phyloP scores from a whole-genome alignment of 2,113 vertebrate genomes.

The Toxotes jaculatrix region DNA sequence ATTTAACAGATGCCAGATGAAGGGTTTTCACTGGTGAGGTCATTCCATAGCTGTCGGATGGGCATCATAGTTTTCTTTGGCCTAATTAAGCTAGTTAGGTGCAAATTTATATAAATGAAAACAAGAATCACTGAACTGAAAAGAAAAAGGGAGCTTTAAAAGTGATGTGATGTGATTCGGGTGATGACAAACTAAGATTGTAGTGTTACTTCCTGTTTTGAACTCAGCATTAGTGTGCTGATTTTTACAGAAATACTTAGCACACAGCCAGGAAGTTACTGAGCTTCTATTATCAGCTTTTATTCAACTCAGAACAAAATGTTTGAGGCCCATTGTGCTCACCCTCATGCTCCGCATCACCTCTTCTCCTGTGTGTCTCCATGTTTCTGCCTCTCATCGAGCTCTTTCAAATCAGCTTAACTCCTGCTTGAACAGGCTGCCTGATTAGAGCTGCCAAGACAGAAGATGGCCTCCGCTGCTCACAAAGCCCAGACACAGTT shows the following conservation, averaged over 20 bases:
- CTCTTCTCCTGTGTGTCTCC: constrained; percentile 11
- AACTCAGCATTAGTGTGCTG: neutral
- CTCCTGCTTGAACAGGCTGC: constrained; percentile 28
- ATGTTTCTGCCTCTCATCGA: neutral
- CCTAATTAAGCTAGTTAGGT: neutral
- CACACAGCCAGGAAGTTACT: neutral
- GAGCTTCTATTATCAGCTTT: neutral
- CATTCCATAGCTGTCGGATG: neutral
- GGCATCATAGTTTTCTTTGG: neutral
- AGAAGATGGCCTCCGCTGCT: constrained; percentile 44
- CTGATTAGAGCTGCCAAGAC: constrained; percentile 44
- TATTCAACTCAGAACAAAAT: neutral
- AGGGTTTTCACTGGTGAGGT: neutral
- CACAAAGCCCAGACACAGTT: constrained; percentile 42
- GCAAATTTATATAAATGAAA: neutral
- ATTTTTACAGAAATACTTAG: constrained; percentile 9
- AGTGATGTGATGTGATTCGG: neutral
- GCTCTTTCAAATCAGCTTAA: constrained; percentile 42
- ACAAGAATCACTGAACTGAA: neutral
- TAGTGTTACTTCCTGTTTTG: constrained; percentile 17
- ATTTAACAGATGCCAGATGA: neutral
- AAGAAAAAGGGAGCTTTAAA: neutral
- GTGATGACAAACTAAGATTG: neutral
- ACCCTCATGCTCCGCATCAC: constrained; percentile 15
- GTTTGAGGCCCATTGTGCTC: neutral